Evolutionary conservation across 2,888 invertebrate species (phyloP), one percentile per base, ranked within the genome.

Genomic region (Mythimna impura): DNA sequence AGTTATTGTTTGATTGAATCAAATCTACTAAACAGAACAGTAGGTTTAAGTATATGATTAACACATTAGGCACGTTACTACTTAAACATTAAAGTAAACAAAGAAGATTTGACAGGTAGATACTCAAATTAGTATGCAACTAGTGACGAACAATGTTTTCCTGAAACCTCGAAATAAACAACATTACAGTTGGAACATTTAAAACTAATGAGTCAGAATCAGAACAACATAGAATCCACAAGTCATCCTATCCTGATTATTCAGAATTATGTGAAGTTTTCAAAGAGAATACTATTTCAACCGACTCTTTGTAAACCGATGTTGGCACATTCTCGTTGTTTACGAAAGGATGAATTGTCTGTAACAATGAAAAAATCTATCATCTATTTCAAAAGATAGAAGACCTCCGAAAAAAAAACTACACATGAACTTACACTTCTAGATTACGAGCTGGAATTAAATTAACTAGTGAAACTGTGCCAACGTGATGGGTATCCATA

Each of bases 181-280:
- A 36, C 22, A 36, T 17, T 65, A 25, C 20, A 70, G 22, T 71
- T 52, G 43, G 30, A 71, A 36, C 25, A 58, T 25, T 52, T 43
- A 12, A 66, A 17, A 5, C 30, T 78, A 36, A 52, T 78, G 50
- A 66, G 22, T 66, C 52, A 63, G 55, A 47, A 36, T 66, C 52
- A 63, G 43, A 47, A 36, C 36, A 20, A 47, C 3, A n/a, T 25
- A 20, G 36, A 78, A 54, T 54, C 43, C 47, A 67, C 52, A 36
- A 74, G 67, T 66, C 76, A 60, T 61, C n/a, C 1, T 8, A n/a
- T 36, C 10, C 2, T 7, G n/a, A 34, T 14, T 67, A 52, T 22
- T 75, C 22, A 66, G 25, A 58, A 76, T 43, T 58, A 52, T 34
- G 66, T 12, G 9, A 14, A 43, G 25, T 43, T 58, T 66, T 34